Evolutionary conservation across 2,797 vertebrate genomes (phyloP).

Genomic region (Macropodus opercularis): DNA sequence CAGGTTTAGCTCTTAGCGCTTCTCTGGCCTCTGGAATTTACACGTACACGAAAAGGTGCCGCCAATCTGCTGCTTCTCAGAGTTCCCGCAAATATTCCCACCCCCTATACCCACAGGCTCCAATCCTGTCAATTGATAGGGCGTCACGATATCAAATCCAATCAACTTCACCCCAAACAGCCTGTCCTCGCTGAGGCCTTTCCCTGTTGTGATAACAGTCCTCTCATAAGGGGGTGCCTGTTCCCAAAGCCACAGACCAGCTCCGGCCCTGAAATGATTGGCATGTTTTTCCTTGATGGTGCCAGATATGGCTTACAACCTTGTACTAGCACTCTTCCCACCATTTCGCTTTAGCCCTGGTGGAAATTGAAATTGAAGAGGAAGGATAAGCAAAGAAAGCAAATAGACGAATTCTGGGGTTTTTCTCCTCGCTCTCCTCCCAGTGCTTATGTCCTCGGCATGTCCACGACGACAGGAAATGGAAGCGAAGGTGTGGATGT

Average conservation of each 20-base stretch:
- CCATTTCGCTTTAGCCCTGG: constrained; percentile 49
- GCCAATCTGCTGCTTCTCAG: neutral
- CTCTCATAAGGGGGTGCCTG: constrained; percentile 43
- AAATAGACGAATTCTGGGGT: constrained; percentile 32
- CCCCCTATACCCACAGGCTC: constrained; percentile 31
- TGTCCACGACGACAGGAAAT: constrained; percentile 9
- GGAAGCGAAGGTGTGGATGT: neutral
- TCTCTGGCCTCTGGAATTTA: constrained; percentile 16
- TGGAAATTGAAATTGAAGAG: constrained; percentile 70
- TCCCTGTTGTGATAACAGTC: constrained; percentile 60
- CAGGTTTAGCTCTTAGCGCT: constrained; percentile 75
- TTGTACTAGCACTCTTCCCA: constrained; percentile 45
- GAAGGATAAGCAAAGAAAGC: constrained; percentile 28
- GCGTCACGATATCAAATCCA: constrained; percentile 67
- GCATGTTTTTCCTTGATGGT: constrained; percentile 73
- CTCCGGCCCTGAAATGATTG: constrained; percentile 65
- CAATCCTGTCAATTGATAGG: constrained; percentile 53
- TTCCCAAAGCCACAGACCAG: constrained; percentile 54
- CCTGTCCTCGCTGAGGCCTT: constrained; percentile 57
- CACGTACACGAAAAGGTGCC: neutral
- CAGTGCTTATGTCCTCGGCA: constrained; percentile 4
- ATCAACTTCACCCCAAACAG: constrained; percentile 59
- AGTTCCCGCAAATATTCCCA: constrained; percentile 26
- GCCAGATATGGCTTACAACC: constrained; percentile 60
- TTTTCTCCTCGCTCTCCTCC: too few relatives aligned